phyloP scores from a whole-genome alignment of 2,888 invertebrate species.

The Panopea generosa region DNA sequence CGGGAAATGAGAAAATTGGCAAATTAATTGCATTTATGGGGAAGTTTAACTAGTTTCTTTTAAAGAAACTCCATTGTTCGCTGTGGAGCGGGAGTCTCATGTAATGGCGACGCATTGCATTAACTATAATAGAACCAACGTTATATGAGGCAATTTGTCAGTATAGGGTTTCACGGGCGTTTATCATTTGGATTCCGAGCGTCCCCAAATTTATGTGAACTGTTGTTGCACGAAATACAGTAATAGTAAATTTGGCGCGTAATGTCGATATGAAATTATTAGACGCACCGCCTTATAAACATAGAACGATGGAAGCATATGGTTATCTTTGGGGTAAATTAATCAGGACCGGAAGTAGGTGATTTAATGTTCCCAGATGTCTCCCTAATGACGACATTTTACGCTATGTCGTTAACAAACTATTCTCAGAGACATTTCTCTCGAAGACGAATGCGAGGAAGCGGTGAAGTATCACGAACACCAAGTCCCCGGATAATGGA shows the following conservation, averaged over 20 bases:
- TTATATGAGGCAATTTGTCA: slow-evolving; percentile 57
- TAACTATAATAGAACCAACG: slow-evolving; percentile 38
- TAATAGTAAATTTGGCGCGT: slow-evolving; percentile 29
- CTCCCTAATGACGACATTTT: slow-evolving; percentile 46
- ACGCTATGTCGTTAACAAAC: slow-evolving; percentile 29
- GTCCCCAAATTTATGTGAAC: slow-evolving; percentile 31
- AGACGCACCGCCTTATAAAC: background rate
- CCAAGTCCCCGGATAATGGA: no score
- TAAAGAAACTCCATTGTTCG: slow-evolving; percentile 16
- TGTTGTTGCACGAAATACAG: background rate
- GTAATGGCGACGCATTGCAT: slow-evolving; percentile 31
- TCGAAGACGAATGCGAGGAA: background rate
- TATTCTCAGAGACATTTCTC: background rate
- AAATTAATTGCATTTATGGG: slow-evolving; percentile 36
- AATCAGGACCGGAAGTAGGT: slow-evolving; percentile 58
- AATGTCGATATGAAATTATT: slow-evolving; percentile 27
- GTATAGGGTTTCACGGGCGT: slow-evolving; percentile 45
- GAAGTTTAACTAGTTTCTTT: slow-evolving; percentile 41
- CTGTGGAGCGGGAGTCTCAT: background rate
- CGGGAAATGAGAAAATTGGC: slow-evolving; percentile 31
- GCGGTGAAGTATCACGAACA: no score
- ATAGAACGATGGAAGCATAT: slow-evolving; percentile 31
- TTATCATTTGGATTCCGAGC: slow-evolving; percentile 31
- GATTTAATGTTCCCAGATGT: slow-evolving; percentile 55
- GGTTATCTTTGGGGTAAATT: slow-evolving; percentile 42